Evolutionary conservation across 2,113 vertebrate species (phyloP), one percentile per base, ranked within the genome.

Genomic region (Chaenogobius annularis): DNA sequence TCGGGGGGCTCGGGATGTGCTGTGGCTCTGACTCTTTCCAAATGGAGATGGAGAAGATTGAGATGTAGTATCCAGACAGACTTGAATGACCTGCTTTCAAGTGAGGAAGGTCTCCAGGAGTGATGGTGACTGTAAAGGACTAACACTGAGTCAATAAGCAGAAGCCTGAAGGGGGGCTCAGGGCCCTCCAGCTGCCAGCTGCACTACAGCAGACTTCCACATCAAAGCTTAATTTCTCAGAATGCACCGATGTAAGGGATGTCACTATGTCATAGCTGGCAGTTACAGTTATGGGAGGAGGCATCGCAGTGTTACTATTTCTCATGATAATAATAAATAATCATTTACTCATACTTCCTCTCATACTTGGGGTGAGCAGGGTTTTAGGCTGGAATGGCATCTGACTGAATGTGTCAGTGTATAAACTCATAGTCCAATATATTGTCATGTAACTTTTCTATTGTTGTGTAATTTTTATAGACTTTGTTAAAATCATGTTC

Each of bases 121-220:
- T 37, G 31, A 80, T 73, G 50, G 47, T 74, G 75, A 37, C 68
- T 61, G 63, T 48, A 40, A 58, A 78, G 77, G 12, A 66, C 58
- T 68, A 81, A 65, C 70, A 69, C 71, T 9, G 69, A 73, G 74
- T 79, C 75, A 71, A 63, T 83, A 83, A 83, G 69, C 22, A 68
- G 56, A 64, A 4, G 47, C 65, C 82, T 79, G 70, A 52, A 62
- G 62, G 78, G 71, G 70, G 2, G 75, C 81, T 77, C 1, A 3
- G 48, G 77, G 77, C 75, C 66, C 37, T 74, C 64, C 78, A 72
- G 62, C 74, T 69, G 80, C 74, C 83, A 55, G 40, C 35, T n/a
- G 17, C 61, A 58, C 43, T 72, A 55, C 48, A 76, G 70, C 74
- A 17, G 14, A 5, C 19, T 31, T 35, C 12, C 31, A 37, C 14